Evolutionary conservation across 2,888 invertebrate genomes (phyloP), one percentile per base, ranked within the genome.

Genomic region (Harpalus rubripes): DNA sequence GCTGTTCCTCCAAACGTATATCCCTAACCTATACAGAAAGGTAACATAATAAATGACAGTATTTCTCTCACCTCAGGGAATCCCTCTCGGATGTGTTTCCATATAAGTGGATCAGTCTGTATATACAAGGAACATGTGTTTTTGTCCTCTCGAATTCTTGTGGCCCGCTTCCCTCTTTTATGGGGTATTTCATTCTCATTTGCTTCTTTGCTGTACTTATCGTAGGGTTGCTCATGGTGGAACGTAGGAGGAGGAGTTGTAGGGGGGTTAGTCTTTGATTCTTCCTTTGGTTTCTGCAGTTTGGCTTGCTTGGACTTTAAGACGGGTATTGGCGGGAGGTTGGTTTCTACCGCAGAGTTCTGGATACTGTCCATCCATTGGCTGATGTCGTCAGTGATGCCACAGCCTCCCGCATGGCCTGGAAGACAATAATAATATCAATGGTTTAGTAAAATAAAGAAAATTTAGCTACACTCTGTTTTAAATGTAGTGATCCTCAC

Each of bases 91-190:
- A 99, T 97, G 90, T 98, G 98, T 89, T 96, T 94, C 98, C 99
- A 99, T 91, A 99, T 96, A 88, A 98, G 95, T 87, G 99, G 99
- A 93, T 99, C 99, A 22, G 99, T 99, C 92, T 99, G 98, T 91
- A 99, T 97, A 91, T 96, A 99, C 87, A 99, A 94, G 84, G 98
- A 97, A 91, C 99, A 99, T 85, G 98, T 74, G 91, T 97, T 97
- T 88, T 95, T 95, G 90, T 96, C 94, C 88, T 95, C 96, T 87
- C 94, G 93, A 86, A 93, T 90, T 85, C 93, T 90, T 56, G 94
- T 91, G 32, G 94, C 94, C 84, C 91, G 87, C 87, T 89, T 90
- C 79, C 85, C 90, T 87, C 58, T 85, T n/a, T n/a, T 81, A 76
- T 87, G 82, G 76, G 87, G 85, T 87, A 87, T 63, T 76, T 86